A percentile compares a stretch with the other conserved stretches of the same genome.
phyloP scores from a whole-genome alignment of 2,113 vertebrate genomes.

The Carassius gibelio region DNA sequence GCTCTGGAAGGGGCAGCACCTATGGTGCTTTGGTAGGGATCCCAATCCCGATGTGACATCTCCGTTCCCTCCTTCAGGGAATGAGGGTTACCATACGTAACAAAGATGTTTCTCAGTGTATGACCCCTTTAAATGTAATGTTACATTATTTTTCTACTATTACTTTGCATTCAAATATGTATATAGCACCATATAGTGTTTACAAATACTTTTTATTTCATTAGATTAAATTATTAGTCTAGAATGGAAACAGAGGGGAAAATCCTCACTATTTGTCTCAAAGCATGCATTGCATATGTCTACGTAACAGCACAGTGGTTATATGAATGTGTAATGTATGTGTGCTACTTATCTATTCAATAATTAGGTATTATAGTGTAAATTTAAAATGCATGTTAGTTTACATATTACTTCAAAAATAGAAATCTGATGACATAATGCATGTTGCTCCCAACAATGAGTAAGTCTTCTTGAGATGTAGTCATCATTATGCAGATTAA shows the following conservation, averaged over 20 bases:
- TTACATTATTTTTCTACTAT: background rate
- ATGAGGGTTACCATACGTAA: too few relatives aligned
- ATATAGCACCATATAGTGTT: background rate
- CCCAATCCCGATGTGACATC: too few relatives aligned
- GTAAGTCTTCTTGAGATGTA: too few relatives aligned
- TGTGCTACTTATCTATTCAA: background rate
- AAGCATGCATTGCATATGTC: background rate
- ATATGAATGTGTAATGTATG: background rate
- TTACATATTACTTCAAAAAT: too few relatives aligned
- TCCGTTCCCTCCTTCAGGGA: too few relatives aligned
- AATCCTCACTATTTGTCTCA: background rate
- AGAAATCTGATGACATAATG: too few relatives aligned
- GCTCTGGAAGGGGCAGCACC: too few relatives aligned
- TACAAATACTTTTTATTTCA: background rate
- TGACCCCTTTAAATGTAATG: background rate
- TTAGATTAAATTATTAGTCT: background rate
- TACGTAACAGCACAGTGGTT: background rate
- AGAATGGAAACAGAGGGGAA: background rate
- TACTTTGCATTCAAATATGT: background rate
- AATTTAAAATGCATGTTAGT: background rate
- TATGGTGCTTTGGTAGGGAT: too few relatives aligned
- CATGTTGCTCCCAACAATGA: too few relatives aligned
- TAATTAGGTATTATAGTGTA: background rate
- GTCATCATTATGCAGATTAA: too few relatives aligned
- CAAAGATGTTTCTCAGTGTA: too few relatives aligned